Evolutionary conservation across 2,797 vertebrate genomes (phyloP).

Genomic region (Orientallactaga sibirica): DNA sequence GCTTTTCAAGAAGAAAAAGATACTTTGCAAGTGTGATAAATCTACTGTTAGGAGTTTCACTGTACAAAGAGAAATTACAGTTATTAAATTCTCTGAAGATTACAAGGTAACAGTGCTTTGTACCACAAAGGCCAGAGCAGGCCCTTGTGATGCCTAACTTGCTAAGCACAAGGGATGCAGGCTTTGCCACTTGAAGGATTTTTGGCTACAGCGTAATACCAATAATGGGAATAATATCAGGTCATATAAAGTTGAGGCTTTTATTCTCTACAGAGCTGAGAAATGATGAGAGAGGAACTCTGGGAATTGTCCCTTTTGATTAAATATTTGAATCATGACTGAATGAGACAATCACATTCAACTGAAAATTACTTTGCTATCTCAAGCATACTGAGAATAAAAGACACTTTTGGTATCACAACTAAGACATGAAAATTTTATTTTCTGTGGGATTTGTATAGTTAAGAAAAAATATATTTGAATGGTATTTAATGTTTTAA

Average conservation of each 20-base stretch:
- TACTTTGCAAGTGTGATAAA: constrained; percentile 77
- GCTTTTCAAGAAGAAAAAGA: constrained; percentile 65
- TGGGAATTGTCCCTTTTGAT: constrained; percentile 90
- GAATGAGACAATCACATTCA: constrained; percentile 89
- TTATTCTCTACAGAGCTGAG: constrained; percentile 88
- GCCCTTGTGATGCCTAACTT: constrained; percentile 77
- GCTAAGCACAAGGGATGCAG: constrained; percentile 77
- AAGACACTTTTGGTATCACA: constrained; percentile 86
- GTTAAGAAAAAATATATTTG: constrained; percentile 75
- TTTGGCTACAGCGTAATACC: constrained; percentile 90
- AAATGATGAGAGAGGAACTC: constrained; percentile 87
- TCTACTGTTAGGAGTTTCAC: constrained; percentile 80
- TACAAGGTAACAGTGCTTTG: constrained; percentile 79
- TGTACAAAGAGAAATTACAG: constrained; percentile 85
- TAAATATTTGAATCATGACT: constrained; percentile 91
- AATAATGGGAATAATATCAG: constrained; percentile 91
- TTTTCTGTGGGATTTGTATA: constrained; percentile 85
- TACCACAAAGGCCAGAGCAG: constrained; percentile 79
- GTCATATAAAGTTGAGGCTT: constrained; percentile 89
- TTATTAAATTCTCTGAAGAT: constrained; percentile 88
- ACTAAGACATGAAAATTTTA: constrained; percentile 88
- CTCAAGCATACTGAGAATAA: constrained; percentile 88
- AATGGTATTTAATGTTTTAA: constrained; percentile 67
- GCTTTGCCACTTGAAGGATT: constrained; percentile 88
- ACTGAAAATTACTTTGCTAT: constrained; percentile 90